Evolutionary conservation across 2,888 invertebrate species (phyloP).

Genomic region (Sicus ferrugineus): DNA sequence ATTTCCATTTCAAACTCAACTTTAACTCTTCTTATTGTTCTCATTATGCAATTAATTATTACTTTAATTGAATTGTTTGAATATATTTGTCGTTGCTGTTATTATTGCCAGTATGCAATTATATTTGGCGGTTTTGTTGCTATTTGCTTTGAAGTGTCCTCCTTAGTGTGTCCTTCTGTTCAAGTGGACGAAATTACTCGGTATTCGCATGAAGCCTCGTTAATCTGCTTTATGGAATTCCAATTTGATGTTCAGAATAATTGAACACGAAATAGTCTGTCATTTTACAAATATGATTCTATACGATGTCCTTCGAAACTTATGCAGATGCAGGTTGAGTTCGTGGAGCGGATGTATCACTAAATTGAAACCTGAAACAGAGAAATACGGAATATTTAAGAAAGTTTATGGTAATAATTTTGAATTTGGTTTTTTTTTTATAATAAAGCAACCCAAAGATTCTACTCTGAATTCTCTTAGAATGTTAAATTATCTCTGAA

Average conservation of each 20-base stretch:
- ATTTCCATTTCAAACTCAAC: neutral
- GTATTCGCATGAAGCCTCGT: constrained; percentile 4
- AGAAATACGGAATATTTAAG: too few relatives aligned
- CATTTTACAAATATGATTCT: neutral
- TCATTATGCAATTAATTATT: constrained; percentile 24
- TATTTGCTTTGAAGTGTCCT: neutral
- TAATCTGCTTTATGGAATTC: constrained; percentile 8
- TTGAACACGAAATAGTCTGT: constrained; percentile 18
- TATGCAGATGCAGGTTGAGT: neutral
- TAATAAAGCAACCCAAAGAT: too few relatives aligned
- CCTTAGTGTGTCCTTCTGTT: constrained; percentile 1
- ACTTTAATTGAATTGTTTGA: constrained; percentile 26
- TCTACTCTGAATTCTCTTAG: too few relatives aligned
- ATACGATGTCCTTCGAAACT: neutral
- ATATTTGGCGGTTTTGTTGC: neutral
- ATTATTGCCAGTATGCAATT: neutral
- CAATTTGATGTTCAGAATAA: constrained; percentile 14
- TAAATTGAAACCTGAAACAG: neutral
- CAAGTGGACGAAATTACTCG: constrained; percentile 1
- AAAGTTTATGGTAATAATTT: too few relatives aligned
- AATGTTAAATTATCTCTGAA: too few relatives aligned
- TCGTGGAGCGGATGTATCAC: neutral
- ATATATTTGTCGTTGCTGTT: neutral
- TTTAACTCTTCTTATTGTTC: neutral
- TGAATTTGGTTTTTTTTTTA: too few relatives aligned